Evolutionary conservation across 2,113 vertebrate species (phyloP).

Genomic region (Condylura cristata): DNA sequence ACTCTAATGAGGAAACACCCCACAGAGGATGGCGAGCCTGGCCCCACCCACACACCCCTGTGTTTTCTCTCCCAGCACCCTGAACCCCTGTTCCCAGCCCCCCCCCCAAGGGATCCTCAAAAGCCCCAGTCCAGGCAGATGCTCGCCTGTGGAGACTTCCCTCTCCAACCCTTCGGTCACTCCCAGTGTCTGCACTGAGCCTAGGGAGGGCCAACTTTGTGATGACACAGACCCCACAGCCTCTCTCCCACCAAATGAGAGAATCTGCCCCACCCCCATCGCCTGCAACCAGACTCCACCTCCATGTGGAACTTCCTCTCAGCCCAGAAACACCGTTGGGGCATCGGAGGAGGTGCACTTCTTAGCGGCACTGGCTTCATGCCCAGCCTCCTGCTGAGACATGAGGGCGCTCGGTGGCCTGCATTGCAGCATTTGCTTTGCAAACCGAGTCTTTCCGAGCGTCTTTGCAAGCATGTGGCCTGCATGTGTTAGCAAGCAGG

Average conservation of each 20-base stretch:
- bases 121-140: background rate
- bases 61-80: too few species aligned
- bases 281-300: accelerated
- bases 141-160: background rate
- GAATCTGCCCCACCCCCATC: accelerated
- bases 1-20: too few species aligned
- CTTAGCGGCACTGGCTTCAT: background rate
- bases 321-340: accelerated
- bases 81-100: too few species aligned
- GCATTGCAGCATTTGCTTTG: background rate
- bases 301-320: background rate
- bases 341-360: background rate
- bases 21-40: accelerated
- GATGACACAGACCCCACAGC: background rate
- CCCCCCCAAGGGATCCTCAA: background rate
- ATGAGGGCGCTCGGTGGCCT: accelerated
- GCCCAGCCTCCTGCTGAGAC: background rate
- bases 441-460: too few species aligned
- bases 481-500: constrained; percentile 15
- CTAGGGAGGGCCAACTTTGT: accelerated
- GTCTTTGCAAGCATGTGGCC: constrained; percentile 28
- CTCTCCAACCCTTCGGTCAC: background rate
- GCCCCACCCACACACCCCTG: background rate
- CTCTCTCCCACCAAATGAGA: background rate
- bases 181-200: background rate